These are phyloP conservation scores for Tenrec ecaudatus DNA, from an alignment of 2,113 vertebrate genomes.

Conservation along the genomic window DNA sequence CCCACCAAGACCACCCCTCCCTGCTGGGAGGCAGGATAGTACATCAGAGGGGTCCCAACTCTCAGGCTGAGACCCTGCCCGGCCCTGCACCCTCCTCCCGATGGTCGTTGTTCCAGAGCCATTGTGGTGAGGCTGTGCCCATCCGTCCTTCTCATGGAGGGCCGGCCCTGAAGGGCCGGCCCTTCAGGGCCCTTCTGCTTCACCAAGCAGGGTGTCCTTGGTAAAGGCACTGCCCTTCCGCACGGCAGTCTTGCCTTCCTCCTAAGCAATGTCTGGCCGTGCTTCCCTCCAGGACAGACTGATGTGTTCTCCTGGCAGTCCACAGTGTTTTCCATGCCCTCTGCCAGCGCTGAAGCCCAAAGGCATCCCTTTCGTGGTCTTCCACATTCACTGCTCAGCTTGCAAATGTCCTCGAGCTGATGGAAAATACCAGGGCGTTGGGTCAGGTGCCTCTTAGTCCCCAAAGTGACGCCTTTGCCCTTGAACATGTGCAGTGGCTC, in stretches of 20 bases:
- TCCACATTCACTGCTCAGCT: neutral
- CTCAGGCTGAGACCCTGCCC: neutral
- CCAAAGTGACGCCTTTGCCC: neutral
- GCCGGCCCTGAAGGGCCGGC: too few species aligned
- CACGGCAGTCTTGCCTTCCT: neutral
- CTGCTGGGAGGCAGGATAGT: neutral
- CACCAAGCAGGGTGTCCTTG: neutral
- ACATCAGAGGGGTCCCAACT: neutral
- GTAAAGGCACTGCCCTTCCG: neutral
- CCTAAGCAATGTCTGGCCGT: neutral
- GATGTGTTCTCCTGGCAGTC: neutral
- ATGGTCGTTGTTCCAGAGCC: neutral
- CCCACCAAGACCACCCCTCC: too few species aligned
- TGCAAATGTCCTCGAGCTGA: neutral
- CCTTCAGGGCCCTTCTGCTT: neutral
- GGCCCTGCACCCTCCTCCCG: neutral
- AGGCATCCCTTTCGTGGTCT: neutral
- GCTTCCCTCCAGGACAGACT: neutral
- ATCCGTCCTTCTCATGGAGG: neutral
- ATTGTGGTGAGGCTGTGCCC: neutral
- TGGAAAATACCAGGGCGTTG: neutral
- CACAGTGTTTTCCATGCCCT: neutral
- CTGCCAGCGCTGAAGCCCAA: neutral
- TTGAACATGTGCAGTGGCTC: neutral
- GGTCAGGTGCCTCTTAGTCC: neutral